These are phyloP conservation scores for Galago senegalensis DNA, from an alignment of 2,797 vertebrate genomes.

Conservation along the genomic window DNA sequence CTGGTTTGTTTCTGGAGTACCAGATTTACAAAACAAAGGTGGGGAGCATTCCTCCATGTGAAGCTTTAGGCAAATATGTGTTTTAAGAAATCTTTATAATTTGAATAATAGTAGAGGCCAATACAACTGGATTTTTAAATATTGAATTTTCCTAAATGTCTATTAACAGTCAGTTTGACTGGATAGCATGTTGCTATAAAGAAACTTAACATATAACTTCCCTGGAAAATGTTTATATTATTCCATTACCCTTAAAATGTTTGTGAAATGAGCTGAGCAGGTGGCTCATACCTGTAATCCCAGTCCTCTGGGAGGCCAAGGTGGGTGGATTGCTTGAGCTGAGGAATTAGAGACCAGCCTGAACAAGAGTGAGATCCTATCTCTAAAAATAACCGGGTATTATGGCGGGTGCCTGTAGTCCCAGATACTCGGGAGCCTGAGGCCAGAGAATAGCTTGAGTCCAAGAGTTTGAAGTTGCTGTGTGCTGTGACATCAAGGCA, in stretches of 20 bases:
- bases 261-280: background rate
- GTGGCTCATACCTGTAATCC: no score
- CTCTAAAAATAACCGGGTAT: no score
- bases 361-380: no score
- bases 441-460: no score
- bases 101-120: constrained; percentile 6
- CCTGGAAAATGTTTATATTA: constrained; percentile 24
- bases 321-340: no score
- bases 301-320: no score
- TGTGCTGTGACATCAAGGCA: no score
- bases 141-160: constrained; percentile 27
- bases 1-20: background rate
- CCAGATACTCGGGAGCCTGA: no score
- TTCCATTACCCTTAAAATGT: constrained; percentile 55
- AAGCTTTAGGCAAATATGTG: background rate
- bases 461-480: no score
- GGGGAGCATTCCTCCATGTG: background rate
- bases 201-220: constrained; percentile 7
- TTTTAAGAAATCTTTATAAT: constrained; percentile 55
- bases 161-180: constrained; percentile 3
- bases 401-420: no score
- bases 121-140: background rate
- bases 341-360: no score
- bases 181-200: constrained; percentile 30
- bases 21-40: background rate